Percentiles rank a stretch among this genome's conserved stretches.
Conservation (phyloP, 1,140 invertebrate genomes). For the Mycetomoellerius zeteki region DNA sequence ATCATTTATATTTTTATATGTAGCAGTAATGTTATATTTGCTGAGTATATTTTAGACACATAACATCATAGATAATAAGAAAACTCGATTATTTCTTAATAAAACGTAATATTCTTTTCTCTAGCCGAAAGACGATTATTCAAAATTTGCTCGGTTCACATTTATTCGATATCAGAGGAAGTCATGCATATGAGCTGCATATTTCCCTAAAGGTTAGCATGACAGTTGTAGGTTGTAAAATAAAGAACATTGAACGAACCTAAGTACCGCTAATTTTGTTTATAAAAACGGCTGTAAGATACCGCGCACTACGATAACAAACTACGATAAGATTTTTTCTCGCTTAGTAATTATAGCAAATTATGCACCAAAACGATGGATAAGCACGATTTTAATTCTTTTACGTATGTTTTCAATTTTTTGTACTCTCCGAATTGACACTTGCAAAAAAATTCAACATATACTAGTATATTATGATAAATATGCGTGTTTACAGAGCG, state of each 20-base stretch:
- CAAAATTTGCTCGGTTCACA: not conserved
- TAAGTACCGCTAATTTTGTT: not conserved
- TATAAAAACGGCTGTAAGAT: not conserved
- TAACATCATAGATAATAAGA: not conserved
- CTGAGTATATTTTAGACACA: not conserved
- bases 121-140: not conserved
- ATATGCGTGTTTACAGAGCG: not conserved
- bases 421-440: not conserved
- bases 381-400: not conserved
- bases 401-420: not conserved
- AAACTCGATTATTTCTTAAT: not conserved
- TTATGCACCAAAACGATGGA: not conserved
- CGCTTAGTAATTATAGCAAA: not conserved
- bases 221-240: not conserved
- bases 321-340: conserved; percentile 3
- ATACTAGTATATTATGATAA: not conserved
- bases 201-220: not conserved
- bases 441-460: not conserved
- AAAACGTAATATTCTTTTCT: conserved; percentile 8
- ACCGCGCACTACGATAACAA: not conserved
- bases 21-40: too few relatives aligned
- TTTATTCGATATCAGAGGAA: not conserved
- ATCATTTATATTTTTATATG: too few relatives aligned
- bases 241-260: not conserved
- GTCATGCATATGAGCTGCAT: not conserved